Base-by-base conservation (phyloP, 2,888 invertebrate genomes). In the Eueremaeus valkanovi region DNA sequence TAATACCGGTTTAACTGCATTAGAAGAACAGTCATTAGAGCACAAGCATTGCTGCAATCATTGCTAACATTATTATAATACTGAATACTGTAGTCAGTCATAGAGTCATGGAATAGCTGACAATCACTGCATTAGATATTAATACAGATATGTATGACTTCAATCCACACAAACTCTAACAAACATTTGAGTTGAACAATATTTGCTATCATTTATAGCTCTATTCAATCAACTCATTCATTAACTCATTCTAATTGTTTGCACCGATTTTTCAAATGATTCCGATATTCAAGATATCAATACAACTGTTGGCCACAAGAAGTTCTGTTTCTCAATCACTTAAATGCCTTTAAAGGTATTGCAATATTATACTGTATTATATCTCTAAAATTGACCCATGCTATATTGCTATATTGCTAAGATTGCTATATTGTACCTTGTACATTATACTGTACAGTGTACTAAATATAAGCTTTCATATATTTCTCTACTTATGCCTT, bases 1-100 rank as follows among this genome's bases (percentile, higher is more conserved):
- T 21, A 70, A 70, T 70, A 70, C 70, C 70, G 70, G 70, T 70
- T 70, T 70, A 45, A 70, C 70, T 27, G 70, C 40, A 42, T 66
- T 66, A 66, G 36, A 21, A 40, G 33, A n/a, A 16, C 29, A 61
- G 31, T 13, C 61, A 61, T 45, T 45, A 45, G 45, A 45, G 11
- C 45, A 45, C 45, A 45, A 45, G 45, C 18, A 45, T 45, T 45
- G 45, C 45, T n/a, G n/a, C n/a, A n/a, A n/a, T n/a, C n/a, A n/a
- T n/a, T n/a, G n/a, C n/a, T n/a, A n/a, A n/a, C n/a, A n/a, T n/a
- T n/a, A n/a, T n/a, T n/a, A n/a, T n/a, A n/a, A n/a, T n/a, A n/a
- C n/a, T n/a, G n/a, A n/a, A n/a, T n/a, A n/a, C n/a, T n/a, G n/a
- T n/a, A n/a, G n/a, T n/a, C n/a, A n/a, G n/a, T n/a, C n/a, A n/a